These are phyloP conservation scores for Fabriciana adippe DNA, from an alignment of 2,888 invertebrate genomes.

Conservation along the genomic window DNA sequence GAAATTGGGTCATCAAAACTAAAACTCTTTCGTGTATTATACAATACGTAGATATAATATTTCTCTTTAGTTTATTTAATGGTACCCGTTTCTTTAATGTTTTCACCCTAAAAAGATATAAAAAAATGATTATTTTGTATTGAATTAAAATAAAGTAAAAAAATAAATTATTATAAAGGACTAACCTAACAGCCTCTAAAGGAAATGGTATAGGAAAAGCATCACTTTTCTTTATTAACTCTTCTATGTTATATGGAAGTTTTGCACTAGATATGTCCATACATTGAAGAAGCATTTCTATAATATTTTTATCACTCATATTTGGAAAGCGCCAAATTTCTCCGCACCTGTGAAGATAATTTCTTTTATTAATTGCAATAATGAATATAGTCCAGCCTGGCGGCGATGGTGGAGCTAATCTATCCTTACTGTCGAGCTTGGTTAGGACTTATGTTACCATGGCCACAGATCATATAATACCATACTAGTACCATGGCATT, in stretches of 20 bases:
- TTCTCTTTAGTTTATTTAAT: conserved; percentile 61
- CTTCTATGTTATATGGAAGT: conserved; percentile 42
- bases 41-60: conserved; percentile 84
- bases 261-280: conserved; percentile 49
- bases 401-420: no score
- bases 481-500: no score
- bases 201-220: conserved; percentile 54
- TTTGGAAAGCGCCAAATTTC: conserved; percentile 73
- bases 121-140: not conserved
- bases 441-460: no score
- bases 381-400: not conserved
- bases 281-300: conserved; percentile 59
- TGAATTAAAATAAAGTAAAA: not conserved
- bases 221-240: conserved; percentile 50
- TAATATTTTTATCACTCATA: conserved; percentile 64
- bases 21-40: conserved; percentile 86
- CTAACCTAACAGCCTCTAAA: conserved; percentile 51
- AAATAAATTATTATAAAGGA: not conserved
- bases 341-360: conserved; percentile 59
- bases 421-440: no score
- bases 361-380: not conserved
- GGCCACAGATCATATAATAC: no score
- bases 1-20: conserved; percentile 83
- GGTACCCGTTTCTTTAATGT: conserved; percentile 58
- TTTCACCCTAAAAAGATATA: conserved; percentile 57